Conservation (phyloP, 2,113 vertebrate genomes). For the Bombycilla garrulus region DNA sequence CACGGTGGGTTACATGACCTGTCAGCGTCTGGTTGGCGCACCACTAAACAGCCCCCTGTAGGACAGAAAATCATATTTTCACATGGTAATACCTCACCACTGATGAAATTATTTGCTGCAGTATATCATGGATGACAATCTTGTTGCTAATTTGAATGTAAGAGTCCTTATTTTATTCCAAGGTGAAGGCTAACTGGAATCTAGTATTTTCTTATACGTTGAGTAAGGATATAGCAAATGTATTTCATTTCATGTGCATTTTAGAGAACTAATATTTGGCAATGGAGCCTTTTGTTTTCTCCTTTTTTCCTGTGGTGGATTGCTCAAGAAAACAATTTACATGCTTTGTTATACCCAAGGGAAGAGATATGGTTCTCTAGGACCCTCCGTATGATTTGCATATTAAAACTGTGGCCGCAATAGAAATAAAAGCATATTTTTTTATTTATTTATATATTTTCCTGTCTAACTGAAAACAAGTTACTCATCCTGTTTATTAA, state of each 20-base stretch:
- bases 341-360: not conserved
- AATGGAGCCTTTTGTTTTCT: not conserved
- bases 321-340: not conserved
- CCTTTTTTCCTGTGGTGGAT: not conserved
- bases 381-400: not conserved
- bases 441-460: not conserved
- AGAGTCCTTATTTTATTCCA: not conserved
- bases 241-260: not conserved
- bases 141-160: not conserved
- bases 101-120: not conserved
- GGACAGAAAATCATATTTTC: slow-evolving; percentile 71
- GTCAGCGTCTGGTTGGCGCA: slow-evolving; percentile 82
- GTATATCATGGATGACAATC: not conserved
- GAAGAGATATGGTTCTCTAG: not conserved
- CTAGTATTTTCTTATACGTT: not conserved
- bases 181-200: not conserved
- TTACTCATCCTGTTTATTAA: not conserved
- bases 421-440: not conserved
- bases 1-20: slow-evolving; percentile 91
- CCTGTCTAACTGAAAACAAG: not conserved
- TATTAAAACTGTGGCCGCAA: not conserved
- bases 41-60: slow-evolving; percentile 88
- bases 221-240: not conserved
- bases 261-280: not conserved
- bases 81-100: slow-evolving; percentile 25